A percentile compares a stretch with the other conserved stretches of the same genome.
Conservation (phyloP, 2,797 vertebrate species). For the Anguilla megastoma region DNA sequence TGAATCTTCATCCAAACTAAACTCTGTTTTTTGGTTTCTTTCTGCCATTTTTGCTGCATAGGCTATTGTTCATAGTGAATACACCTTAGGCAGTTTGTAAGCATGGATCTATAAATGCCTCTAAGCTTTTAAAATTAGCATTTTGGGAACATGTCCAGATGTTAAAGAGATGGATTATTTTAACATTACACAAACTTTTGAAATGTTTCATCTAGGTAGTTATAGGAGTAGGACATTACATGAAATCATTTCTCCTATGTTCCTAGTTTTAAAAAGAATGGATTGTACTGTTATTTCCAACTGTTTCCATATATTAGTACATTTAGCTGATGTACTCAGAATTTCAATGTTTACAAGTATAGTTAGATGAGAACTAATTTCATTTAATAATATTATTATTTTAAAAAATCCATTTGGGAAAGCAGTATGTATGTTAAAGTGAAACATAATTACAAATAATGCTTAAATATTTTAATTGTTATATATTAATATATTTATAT, state of each 20-base stretch:
- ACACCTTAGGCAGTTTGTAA: not conserved
- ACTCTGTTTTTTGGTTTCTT: not conserved
- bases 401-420: no score
- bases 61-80: not conserved
- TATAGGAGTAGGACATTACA: not conserved
- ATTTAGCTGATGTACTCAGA: not conserved
- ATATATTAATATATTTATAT: not conserved
- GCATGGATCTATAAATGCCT: conserved; percentile 13
- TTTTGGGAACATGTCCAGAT: not conserved
- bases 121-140: not conserved
- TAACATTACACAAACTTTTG: not conserved
- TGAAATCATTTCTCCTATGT: not conserved
- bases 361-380: not conserved
- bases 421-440: no score
- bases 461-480: no score
- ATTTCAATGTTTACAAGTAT: not conserved
- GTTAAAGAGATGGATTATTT: not conserved
- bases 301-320: not conserved
- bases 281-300: not conserved
- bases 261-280: not conserved
- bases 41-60: not conserved
- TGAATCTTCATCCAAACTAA: not conserved
- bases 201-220: not conserved
- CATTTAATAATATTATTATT: no score
- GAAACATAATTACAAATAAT: no score